Base-by-base conservation (phyloP, 2,797 vertebrate species). In the Chrosomus eos region DNA sequence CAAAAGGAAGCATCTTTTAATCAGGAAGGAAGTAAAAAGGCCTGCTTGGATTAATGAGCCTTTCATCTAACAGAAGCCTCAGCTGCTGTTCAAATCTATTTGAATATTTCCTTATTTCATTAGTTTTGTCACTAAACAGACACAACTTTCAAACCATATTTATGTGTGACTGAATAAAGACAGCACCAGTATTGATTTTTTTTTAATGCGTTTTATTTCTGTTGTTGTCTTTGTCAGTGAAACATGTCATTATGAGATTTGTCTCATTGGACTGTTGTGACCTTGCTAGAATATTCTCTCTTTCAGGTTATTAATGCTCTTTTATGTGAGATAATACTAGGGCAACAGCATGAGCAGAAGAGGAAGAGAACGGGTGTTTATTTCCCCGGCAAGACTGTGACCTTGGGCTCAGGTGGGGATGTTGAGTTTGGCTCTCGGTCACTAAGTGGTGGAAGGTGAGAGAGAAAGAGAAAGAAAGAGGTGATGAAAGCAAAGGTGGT, bases 371-470 rank as follows among this genome's bases (percentile, higher is more conserved):
- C 5, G 21, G 9, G 40, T 73, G 70, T 72, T 62, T 62, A 62
- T 43, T 82, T 72, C 53, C 53, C 21, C 6, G 8, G 55, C 55
- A 73, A 62, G 85, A 62, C 36, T 74, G n/a, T 86, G 85, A 87
- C 86, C 81, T 87, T 87, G 86, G 71, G 62, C 62, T 87, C 77
- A 84, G 77, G 62, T 84, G 76, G 70, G 28, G 60, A 43, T 83
- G 81, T 78, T 80, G 75, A 45, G 67, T 80, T 74, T 87, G 80
- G 80, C 85, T 86, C 64, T 71, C 5, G 23, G 74, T 55, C 53
- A 5, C 73, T 78, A 77, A 86, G 80, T 64, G 71, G 55, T 66
- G 36, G 45, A 80, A 43, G 14, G 36, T 36, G 60, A 80, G 71
- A 71, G 38, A 16, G 18, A 43, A 14, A 31, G 33, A 82, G 66